These are phyloP conservation scores for Rhinoptilus africanus DNA, from an alignment of 2,113 vertebrate genomes.

Conservation along the genomic window DNA sequence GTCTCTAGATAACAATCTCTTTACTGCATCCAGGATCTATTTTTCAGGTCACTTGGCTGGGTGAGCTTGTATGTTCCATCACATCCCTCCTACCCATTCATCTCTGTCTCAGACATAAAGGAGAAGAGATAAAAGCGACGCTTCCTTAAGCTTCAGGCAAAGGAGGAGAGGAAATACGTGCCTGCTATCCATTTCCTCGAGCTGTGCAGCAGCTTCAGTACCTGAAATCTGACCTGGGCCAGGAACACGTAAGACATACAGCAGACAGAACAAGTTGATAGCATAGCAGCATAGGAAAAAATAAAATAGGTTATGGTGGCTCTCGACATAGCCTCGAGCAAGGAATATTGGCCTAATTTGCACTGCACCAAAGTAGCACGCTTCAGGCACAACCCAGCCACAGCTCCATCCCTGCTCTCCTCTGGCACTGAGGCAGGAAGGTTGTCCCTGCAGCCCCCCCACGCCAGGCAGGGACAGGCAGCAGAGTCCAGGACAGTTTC, in stretches of 20 bases:
- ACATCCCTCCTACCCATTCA: not conserved
- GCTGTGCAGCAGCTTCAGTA: not conserved
- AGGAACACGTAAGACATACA: accelerated
- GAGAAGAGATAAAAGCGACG: not conserved
- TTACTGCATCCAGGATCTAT: not conserved
- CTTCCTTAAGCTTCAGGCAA: not conserved
- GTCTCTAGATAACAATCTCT: not conserved
- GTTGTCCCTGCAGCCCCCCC: accelerated
- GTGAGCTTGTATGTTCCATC: not conserved
- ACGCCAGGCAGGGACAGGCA: not conserved
- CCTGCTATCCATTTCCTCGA: not conserved
- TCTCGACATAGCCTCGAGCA: not conserved
- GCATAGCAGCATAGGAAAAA: not conserved
- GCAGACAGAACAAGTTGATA: not conserved
- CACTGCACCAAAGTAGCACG: accelerated
- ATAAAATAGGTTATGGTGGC: no score
- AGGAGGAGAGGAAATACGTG: not conserved
- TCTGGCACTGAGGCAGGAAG: not conserved
- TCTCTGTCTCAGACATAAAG: not conserved
- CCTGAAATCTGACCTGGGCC: not conserved
- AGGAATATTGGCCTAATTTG: not conserved
- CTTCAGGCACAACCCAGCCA: not conserved
- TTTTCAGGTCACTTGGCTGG: not conserved
- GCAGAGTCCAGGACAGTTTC: not conserved
- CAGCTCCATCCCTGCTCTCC: not conserved